Base-by-base conservation (phyloP, 2,888 invertebrate species). In the Standfussiana lucernea region DNA sequence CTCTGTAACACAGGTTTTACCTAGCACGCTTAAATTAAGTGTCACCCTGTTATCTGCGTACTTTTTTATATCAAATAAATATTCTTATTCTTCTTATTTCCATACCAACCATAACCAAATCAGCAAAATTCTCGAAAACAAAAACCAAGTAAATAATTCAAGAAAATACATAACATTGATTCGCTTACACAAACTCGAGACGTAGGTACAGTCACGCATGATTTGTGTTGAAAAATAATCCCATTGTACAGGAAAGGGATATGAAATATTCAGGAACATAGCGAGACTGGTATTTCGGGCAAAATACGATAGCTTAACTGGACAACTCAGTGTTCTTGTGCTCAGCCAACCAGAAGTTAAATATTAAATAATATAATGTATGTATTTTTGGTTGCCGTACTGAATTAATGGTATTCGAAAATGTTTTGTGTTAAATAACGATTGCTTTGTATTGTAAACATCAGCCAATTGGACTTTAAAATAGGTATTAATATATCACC, bases 181-280 rank as follows among this genome's bases (percentile, higher is more conserved):
- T 65, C 40, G 71, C 53, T 75, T 77, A 68, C 5, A 40, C 18
- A 50, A 78, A 76, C 76, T 77, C 61, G 70, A 78, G 73, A 78
- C 67, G 68, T n/a, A n/a, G n/a, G n/a, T 56, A 74, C 75, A 77
- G 71, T 84, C 76, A 85, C 82, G 79, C 78, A 84, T 86, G 87
- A 89, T 89, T 90, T 84, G 80, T 84, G 88, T 88, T 83, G 85
- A 88, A 84, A 91, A 89, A 90, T 88, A 90, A 90, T 89, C 89
- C 83, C 50, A 82, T 80, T 86, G 77, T 84, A 82, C 82, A 82
- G 75, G 86, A 86, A 84, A 86, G 83, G 89, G 83, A 86, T 86
- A 86, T 89, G 84, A 91, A 91, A 90, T 91, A 92, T 91, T 90
- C 87, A 87, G 82, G 75, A 86, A 86, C 81, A 87, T 84, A 89